phyloP scores from a whole-genome alignment of 2,113 vertebrate genomes.

The Lutjanus erythropterus region DNA sequence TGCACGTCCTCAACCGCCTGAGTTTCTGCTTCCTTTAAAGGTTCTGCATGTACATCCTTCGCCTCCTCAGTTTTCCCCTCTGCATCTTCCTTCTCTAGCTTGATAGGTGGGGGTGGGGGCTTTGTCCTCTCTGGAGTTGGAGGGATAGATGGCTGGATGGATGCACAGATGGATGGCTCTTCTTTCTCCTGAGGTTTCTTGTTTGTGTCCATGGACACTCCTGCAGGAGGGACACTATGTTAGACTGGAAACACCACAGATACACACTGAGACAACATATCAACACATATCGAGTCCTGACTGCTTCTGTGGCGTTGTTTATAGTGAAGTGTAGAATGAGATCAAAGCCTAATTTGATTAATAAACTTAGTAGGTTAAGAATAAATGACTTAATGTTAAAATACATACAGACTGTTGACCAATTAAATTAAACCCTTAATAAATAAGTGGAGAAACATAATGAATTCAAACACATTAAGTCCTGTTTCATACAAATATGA shows the following conservation, averaged over 20 bases:
- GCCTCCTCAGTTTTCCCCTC: neutral
- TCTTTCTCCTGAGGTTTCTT: conserved; percentile 26
- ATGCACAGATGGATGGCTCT: neutral
- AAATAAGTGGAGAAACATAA: no score
- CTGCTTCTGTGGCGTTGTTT: neutral
- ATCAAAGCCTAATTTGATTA: no score
- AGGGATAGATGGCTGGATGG: neutral
- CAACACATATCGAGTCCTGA: neutral
- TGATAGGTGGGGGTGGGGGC: neutral
- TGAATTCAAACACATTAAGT: no score
- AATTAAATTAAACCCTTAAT: neutral
- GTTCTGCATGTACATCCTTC: neutral
- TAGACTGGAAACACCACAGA: conserved; percentile 13
- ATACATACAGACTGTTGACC: neutral
- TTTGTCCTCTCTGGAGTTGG: conserved; percentile 10
- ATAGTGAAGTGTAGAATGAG: neutral
- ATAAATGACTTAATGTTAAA: neutral
- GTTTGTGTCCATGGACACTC: neutral
- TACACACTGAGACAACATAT: neutral
- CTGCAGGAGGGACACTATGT: conserved; percentile 30
- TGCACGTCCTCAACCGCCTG: neutral
- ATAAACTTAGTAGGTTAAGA: neutral
- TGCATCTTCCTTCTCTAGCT: neutral
- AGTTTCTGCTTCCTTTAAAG: neutral
- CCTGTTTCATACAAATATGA: no score